phyloP scores from a whole-genome alignment of 2,113 vertebrate genomes.

The Numida meleagris region DNA sequence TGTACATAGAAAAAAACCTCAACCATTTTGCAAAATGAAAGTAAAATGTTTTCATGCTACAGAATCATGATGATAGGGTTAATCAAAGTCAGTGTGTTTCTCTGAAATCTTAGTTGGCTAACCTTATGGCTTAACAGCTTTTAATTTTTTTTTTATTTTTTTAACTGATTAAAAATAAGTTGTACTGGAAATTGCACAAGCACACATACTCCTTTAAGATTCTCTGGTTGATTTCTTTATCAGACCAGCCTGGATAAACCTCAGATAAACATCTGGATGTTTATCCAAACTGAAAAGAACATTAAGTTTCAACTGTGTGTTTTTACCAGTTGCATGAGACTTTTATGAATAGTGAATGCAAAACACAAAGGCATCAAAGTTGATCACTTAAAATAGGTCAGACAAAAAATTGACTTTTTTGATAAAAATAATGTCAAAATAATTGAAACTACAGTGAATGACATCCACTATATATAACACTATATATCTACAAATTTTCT shows the following conservation, averaged over 20 bases:
- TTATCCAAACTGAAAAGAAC: slow-evolving; percentile 33
- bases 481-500: not conserved
- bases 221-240: slow-evolving; percentile 1
- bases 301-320: not conserved
- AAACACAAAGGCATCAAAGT: not conserved
- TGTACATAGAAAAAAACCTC: not conserved
- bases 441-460: not conserved
- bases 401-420: not conserved
- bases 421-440: not conserved
- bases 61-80: not conserved
- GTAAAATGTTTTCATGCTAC: not conserved
- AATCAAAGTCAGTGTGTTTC: not conserved
- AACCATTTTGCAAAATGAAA: not conserved
- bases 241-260: not conserved
- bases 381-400: not conserved
- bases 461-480: not conserved
- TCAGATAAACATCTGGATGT: slow-evolving; percentile 3
- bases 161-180: not conserved
- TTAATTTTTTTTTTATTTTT: not conserved
- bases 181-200: not conserved
- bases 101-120: not conserved
- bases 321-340: not conserved
- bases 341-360: not conserved
- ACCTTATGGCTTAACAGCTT: not conserved
- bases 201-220: not conserved